Base-by-base conservation (phyloP, 2,888 invertebrate species). In the Danaus chrysippus region DNA sequence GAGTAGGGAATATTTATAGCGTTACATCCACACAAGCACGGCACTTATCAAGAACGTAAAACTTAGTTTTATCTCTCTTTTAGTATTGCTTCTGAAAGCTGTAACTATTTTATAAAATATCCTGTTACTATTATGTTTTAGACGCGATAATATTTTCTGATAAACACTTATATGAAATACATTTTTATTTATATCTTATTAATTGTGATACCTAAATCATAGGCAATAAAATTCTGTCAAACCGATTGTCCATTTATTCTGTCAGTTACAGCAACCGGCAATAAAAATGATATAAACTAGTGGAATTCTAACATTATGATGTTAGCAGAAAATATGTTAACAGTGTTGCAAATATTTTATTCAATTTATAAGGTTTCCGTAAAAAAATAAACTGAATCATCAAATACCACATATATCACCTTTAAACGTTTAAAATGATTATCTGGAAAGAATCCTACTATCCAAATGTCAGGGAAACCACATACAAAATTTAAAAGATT, bases 401-500 rank as follows among this genome's bases (percentile, higher is more conserved):
- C 11, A 17, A 11, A 6, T 15, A 10, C 17, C 17, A 49, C 17
- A 15, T 11, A 49, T 49, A 17, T 17, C 46, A 12, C 6, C 49
- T 49, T 34, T 17, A 49, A 49, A 10, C 17, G 17, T 15, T 49
- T 17, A 10, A 49, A 49, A 49, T 49, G 15, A 49, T 49, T 63
- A 68, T 64, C 62, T 61, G 42, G 56, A 61, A 68, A 58, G 56
- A 65, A 64, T 65, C 63, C 56, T 56, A 61, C 60, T 65, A 62
- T 59, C 67, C 62, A 61, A 59, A 64, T 62, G 64, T 64, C 63
- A 69, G 59, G 60, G 67, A 64, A 68, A 61, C 69, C 69, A 71
- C 78, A 78, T 81, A 81, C 73, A 70, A 79, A 82, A 78, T 81
- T 83, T 80, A 81, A 63, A 59, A 60, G 60, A 82, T 80, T 82